Evolutionary conservation across 2,797 vertebrate species (phyloP).

Genomic region (Anabas testudineus): DNA sequence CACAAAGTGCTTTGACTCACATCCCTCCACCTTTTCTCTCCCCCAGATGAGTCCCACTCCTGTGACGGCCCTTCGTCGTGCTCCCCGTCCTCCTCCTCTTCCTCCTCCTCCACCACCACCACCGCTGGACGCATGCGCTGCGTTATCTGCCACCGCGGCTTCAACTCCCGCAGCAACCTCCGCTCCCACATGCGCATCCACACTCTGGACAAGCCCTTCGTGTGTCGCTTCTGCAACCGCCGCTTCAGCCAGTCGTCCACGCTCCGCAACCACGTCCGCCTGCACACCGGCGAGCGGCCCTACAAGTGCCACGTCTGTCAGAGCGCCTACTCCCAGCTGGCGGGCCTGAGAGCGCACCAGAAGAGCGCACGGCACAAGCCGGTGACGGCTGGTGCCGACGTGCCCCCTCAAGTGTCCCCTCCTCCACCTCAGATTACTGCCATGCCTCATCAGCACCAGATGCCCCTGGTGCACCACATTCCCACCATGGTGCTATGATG

Average conservation of each 20-base stretch:
- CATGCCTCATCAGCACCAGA: slow-evolving; percentile 81
- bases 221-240: slow-evolving; percentile 97
- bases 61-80: slow-evolving; percentile 85
- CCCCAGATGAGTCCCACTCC: slow-evolving; percentile 89
- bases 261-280: slow-evolving; percentile 95
- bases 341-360: slow-evolving; percentile 95
- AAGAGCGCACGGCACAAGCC: slow-evolving; percentile 97
- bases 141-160: slow-evolving; percentile 97
- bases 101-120: slow-evolving; percentile 33
- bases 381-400: slow-evolving; percentile 55
- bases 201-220: slow-evolving; percentile 98
- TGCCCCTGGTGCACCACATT: slow-evolving; percentile 91
- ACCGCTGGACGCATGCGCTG: slow-evolving; percentile 92
- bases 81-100: slow-evolving; percentile 68
- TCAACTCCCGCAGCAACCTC: slow-evolving; percentile 99
- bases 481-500: slow-evolving; percentile 94
- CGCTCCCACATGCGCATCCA: slow-evolving; percentile 99
- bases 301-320: slow-evolving; percentile 99
- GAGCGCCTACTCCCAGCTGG: slow-evolving; percentile 97
- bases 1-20: neutral
- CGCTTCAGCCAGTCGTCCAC: slow-evolving; percentile 99
- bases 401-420: slow-evolving; percentile 76
- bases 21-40: neutral
- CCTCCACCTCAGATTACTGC: slow-evolving; percentile 87
- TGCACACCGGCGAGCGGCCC: slow-evolving; percentile 97